A percentile compares a stretch with the other conserved stretches of the same genome.
Conservation (phyloP, 1,140 invertebrate genomes). For the Asobara japonica region DNA sequence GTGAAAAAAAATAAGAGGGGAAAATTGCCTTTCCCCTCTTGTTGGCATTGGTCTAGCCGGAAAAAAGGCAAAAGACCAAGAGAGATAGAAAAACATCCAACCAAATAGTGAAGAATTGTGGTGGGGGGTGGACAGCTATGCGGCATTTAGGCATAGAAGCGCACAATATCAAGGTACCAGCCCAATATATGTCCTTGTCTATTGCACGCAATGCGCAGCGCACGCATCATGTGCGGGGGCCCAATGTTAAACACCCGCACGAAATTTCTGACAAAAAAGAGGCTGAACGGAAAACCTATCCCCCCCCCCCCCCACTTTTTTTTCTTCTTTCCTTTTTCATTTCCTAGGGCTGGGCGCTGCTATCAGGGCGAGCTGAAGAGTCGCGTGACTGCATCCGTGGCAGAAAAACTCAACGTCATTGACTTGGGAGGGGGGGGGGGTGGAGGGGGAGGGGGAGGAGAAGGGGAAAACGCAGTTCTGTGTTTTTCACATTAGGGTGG, state of each 20-base stretch:
- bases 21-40: slow-evolving; percentile 8
- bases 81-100: slow-evolving; percentile 31
- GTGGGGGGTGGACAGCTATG: neutral
- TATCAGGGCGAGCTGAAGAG: neutral
- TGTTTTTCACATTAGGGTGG: slow-evolving; percentile 9
- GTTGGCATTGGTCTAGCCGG: neutral
- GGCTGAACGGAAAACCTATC: slow-evolving; percentile 48
- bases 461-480: neutral
- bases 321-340: neutral
- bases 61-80: slow-evolving; percentile 1
- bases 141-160: slow-evolving; percentile 10
- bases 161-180: slow-evolving; percentile 46
- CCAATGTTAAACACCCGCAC: slow-evolving; percentile 50
- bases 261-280: slow-evolving; percentile 62
- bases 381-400: slow-evolving; percentile 22
- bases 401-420: neutral
- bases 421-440: neutral
- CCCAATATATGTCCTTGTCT: slow-evolving; percentile 13
- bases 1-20: slow-evolving; percentile 11
- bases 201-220: slow-evolving; percentile 21
- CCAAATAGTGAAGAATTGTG: slow-evolving; percentile 9
- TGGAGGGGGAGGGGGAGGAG: neutral
- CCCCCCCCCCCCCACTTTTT: slow-evolving; percentile 14
- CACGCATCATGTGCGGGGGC: slow-evolving; percentile 19
- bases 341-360: neutral